A percentile compares a stretch with the other conserved stretches of the same genome.
These are phyloP conservation scores for Tricholaema leucomelas DNA, from an alignment of 2,113 vertebrate species.

Conservation along the genomic window DNA sequence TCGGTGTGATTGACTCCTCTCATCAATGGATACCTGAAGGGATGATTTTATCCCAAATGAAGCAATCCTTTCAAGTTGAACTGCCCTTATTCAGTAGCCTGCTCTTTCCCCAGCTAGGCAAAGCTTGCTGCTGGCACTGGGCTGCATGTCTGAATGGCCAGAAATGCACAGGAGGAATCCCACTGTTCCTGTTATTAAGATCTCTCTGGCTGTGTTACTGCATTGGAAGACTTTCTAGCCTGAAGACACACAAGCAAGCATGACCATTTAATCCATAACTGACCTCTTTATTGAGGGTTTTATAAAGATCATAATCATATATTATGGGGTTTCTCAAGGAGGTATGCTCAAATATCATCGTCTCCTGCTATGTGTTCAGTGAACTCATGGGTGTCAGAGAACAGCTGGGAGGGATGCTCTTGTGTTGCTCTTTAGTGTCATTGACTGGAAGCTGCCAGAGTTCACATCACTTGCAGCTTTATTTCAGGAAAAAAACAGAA, in stretches of 20 bases:
- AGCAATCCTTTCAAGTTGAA: background rate
- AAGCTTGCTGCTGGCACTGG: no score
- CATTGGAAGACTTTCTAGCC: background rate
- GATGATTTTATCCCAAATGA: background rate
- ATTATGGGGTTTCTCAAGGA: background rate
- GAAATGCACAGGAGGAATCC: background rate
- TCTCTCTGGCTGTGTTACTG: background rate
- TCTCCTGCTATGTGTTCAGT: background rate
- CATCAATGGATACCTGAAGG: background rate
- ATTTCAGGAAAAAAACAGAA: background rate
- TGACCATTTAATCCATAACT: background rate
- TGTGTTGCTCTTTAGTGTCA: background rate
- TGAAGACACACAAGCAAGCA: background rate
- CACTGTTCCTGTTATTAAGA: background rate
- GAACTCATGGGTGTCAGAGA: background rate
- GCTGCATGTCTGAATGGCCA: background rate
- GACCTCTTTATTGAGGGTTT: conserved; percentile 1
- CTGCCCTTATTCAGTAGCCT: background rate
- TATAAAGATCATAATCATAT: background rate
- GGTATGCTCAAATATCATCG: background rate
- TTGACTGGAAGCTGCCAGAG: background rate
- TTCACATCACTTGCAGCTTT: background rate
- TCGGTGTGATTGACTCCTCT: background rate
- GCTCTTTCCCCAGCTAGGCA: background rate
- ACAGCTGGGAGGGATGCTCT: background rate